Evolutionary conservation across 2,113 vertebrate genomes (phyloP).

Genomic region (Numenius arquata): DNA sequence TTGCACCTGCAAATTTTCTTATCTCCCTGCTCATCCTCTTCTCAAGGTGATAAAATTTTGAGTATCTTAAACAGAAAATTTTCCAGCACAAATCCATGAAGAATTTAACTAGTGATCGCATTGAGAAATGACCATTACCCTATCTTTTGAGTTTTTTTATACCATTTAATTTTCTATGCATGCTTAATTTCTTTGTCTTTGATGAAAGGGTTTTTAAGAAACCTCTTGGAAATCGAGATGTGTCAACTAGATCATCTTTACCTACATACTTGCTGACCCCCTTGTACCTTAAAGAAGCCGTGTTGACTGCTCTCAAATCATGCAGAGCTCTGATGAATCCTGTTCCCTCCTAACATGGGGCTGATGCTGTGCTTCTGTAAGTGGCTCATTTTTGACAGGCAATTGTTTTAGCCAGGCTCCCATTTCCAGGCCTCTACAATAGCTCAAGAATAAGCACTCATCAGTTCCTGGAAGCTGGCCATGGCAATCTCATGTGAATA

Average conservation of each 20-base stretch:
- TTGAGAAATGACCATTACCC: background rate
- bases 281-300: background rate
- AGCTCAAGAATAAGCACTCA: background rate
- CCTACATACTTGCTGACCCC: background rate
- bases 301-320: background rate
- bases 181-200: background rate
- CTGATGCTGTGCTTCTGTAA: background rate
- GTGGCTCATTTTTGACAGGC: conserved; percentile 9
- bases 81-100: background rate
- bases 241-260: background rate
- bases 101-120: background rate
- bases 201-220: background rate
- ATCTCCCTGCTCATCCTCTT: background rate
- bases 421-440: background rate
- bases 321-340: background rate
- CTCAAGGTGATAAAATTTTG: background rate
- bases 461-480: conserved; percentile 14
- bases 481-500: background rate
- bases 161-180: background rate
- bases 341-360: background rate
- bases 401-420: conserved; percentile 22
- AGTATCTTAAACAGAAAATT: background rate
- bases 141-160: background rate
- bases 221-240: background rate
- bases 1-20: background rate